A percentile compares a stretch with the other conserved stretches of the same genome.
These are phyloP conservation scores for Littorina saxatilis DNA, from an alignment of 1,140 invertebrate genomes.

Conservation along the genomic window DNA sequence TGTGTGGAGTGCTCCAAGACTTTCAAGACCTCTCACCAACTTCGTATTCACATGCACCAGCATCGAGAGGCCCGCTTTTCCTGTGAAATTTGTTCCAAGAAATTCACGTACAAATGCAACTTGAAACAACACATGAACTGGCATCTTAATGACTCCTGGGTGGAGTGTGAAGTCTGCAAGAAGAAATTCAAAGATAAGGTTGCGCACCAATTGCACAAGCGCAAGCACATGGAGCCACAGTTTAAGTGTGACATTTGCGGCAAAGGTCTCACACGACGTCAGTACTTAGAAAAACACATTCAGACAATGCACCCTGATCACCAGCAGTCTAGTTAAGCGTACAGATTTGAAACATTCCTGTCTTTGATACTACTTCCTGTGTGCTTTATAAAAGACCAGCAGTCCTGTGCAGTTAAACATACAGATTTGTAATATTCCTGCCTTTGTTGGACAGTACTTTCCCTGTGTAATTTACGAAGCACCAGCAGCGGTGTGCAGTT, in stretches of 20 bases:
- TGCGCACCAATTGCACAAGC: background rate
- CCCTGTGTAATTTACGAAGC: too few relatives aligned
- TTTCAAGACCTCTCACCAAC: background rate
- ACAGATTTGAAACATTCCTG: too few relatives aligned
- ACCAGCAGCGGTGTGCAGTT: too few relatives aligned
- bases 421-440: too few relatives aligned
- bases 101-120: conserved; percentile 10
- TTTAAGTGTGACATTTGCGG: conserved; percentile 8
- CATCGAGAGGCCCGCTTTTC: background rate
- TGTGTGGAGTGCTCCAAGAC: conserved; percentile 5
- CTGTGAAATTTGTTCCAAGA: background rate
- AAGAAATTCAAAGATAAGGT: background rate
- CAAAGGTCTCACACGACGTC: background rate
- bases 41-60: background rate
- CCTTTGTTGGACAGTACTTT: too few relatives aligned
- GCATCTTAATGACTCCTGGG: background rate
- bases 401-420: too few relatives aligned
- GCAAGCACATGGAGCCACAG: background rate
- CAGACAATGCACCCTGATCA: conserved; percentile 8
- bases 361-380: too few relatives aligned
- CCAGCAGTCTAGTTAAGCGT: too few relatives aligned
- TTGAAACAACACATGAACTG: conserved; percentile 7
- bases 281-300: background rate
- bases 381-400: too few relatives aligned
- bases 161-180: background rate